Evolutionary conservation across 2,888 invertebrate genomes (phyloP).

Genomic region (Teinopalpus imperialis): DNA sequence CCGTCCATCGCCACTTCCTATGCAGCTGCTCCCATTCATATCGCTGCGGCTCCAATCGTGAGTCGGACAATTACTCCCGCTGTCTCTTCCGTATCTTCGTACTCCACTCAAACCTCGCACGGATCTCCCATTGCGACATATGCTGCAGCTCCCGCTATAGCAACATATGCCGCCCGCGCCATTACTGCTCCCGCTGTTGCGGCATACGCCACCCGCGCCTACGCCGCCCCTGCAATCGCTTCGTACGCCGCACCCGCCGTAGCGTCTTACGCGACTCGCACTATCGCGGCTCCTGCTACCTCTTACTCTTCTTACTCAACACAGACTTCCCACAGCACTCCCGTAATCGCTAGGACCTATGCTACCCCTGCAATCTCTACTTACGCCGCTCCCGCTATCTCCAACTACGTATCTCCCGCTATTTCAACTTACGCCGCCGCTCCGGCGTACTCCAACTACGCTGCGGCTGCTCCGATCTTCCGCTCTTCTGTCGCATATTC

Average conservation of each 20-base stretch:
- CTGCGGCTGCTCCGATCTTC: conserved; percentile 57
- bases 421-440: conserved; percentile 45
- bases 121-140: conserved; percentile 51
- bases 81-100: conserved; percentile 41
- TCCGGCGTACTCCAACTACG: conserved; percentile 44
- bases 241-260: conserved; percentile 36
- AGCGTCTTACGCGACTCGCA: conserved; percentile 40
- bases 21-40: conserved; percentile 23
- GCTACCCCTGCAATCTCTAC: conserved; percentile 39
- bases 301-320: conserved; percentile 5
- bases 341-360: conserved; percentile 36
- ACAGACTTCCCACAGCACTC: conserved; percentile 31
- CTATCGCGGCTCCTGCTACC: conserved; percentile 57
- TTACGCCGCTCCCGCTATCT: conserved; percentile 31
- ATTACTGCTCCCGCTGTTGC: conserved; percentile 49
- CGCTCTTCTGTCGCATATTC: conserved; percentile 76
- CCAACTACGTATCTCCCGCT: conserved; percentile 36
- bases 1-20: no score
- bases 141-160: conserved; percentile 48
- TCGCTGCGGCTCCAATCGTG: conserved; percentile 29
- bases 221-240: conserved; percentile 57
- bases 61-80: conserved; percentile 39
- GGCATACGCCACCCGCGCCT: conserved; percentile 40
- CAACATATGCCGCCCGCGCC: conserved; percentile 38
- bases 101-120: conserved; percentile 51